Percentiles rank a stretch among this genome's conserved stretches.
Conservation (phyloP, 2,113 vertebrate genomes). For the Porphyrio hochstetteri region DNA sequence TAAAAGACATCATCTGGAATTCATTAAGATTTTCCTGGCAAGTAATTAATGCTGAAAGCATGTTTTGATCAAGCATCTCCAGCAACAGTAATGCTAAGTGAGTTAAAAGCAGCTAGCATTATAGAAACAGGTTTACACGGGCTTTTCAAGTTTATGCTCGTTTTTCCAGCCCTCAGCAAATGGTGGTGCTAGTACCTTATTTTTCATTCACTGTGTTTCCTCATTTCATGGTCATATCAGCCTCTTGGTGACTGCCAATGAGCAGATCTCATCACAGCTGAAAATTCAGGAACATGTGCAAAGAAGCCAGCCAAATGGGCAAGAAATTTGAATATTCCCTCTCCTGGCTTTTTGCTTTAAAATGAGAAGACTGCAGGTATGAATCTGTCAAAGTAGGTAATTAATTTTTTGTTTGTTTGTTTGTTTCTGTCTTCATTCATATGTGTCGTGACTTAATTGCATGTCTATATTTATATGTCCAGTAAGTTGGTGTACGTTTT, state of each 20-base stretch:
- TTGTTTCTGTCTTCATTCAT: slow-evolving; percentile 52
- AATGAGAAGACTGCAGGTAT: slow-evolving; percentile 71
- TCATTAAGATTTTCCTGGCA: slow-evolving; percentile 42
- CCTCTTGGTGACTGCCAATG: slow-evolving; percentile 73
- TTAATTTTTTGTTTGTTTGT: neutral
- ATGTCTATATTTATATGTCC: slow-evolving; percentile 32
- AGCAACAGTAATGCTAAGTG: neutral
- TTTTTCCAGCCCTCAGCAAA: slow-evolving; percentile 79
- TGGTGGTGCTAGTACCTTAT: slow-evolving; percentile 83
- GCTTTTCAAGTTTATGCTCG: slow-evolving; percentile 38
- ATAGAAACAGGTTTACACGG: neutral
- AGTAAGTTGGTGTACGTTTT: neutral
- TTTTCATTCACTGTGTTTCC: slow-evolving; percentile 75
- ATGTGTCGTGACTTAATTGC: slow-evolving; percentile 53
- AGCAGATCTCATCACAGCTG: slow-evolving; percentile 74
- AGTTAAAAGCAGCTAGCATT: slow-evolving; percentile 1
- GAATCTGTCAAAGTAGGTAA: slow-evolving; percentile 75
- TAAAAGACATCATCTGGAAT: slow-evolving; percentile 43
- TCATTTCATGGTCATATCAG: slow-evolving; percentile 79
- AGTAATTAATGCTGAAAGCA: slow-evolving; percentile 39
- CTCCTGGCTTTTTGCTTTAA: slow-evolving; percentile 56
- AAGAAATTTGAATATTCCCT: slow-evolving; percentile 62
- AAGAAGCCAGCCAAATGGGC: slow-evolving; percentile 70
- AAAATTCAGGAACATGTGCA: slow-evolving; percentile 78
- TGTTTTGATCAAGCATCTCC: slow-evolving; percentile 6